phyloP scores from a whole-genome alignment of 2,888 invertebrate genomes.

The Parnassius mnemosyne region DNA sequence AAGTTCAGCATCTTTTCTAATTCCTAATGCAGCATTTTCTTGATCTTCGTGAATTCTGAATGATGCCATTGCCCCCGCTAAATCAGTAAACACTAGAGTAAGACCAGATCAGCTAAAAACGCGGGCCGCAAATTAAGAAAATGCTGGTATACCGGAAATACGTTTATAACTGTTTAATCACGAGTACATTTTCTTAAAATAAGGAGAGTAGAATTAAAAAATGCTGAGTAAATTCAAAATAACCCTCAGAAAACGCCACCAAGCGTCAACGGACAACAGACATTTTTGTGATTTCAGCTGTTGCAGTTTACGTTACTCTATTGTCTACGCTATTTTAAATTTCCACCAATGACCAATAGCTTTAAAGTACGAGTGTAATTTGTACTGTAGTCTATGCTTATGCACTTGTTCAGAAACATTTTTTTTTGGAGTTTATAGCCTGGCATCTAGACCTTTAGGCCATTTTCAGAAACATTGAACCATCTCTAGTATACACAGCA shows the following conservation, averaged over 20 bases:
- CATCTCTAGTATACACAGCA: no score
- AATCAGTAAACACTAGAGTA: constrained; percentile 64
- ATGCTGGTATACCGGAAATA: constrained; percentile 51
- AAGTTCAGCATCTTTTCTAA: constrained; percentile 75
- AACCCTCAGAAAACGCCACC: constrained; percentile 61
- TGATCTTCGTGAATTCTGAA: constrained; percentile 89
- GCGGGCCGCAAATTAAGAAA: constrained; percentile 44
- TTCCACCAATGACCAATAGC: constrained; percentile 51
- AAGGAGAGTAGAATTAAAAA: constrained; percentile 52
- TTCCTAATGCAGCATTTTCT: constrained; percentile 83
- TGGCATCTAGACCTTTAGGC: no score
- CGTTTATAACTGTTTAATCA: constrained; percentile 37
- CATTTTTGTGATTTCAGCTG: constrained; percentile 73
- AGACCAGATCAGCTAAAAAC: constrained; percentile 43
- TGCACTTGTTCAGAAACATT: constrained; percentile 1
- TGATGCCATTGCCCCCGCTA: constrained; percentile 82
- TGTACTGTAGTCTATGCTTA: constrained; percentile 25
- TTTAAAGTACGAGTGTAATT: no score
- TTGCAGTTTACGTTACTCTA: constrained; percentile 65
- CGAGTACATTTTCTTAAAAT: constrained; percentile 53
- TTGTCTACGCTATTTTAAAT: constrained; percentile 65
- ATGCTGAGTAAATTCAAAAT: constrained; percentile 45
- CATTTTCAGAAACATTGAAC: no score
- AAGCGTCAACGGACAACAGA: constrained; percentile 75
- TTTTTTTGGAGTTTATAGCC: no score